Evolutionary conservation across 1,140 invertebrate species (phyloP).

Genomic region (Galleria mellonella): DNA sequence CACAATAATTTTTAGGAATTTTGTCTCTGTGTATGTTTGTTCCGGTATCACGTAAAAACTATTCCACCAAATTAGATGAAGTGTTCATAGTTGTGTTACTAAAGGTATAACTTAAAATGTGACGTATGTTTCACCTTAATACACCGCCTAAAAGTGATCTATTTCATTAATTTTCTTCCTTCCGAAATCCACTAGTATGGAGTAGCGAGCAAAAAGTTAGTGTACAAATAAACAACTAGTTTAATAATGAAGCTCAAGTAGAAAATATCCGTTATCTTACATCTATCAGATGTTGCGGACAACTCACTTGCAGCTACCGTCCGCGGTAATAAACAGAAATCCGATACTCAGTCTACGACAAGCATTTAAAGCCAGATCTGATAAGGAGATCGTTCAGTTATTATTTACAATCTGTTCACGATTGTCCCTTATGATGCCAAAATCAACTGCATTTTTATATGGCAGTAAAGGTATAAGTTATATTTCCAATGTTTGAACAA

Average conservation of each 20-base stretch:
- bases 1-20: too few relatives aligned
- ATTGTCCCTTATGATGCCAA: constrained; percentile 32
- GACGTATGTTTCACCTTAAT: too few relatives aligned
- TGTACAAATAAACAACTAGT: constrained; percentile 10
- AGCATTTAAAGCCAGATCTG: constrained; percentile 42
- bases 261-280: constrained; percentile 22
- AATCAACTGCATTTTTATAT: constrained; percentile 24
- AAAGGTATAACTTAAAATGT: too few relatives aligned
- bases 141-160: too few relatives aligned
- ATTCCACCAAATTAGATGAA: too few relatives aligned
- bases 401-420: constrained; percentile 44
- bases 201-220: too few relatives aligned
- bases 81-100: too few relatives aligned
- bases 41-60: too few relatives aligned
- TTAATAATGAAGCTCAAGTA: constrained; percentile 19
- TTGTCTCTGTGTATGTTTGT: too few relatives aligned
- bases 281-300: constrained; percentile 41
- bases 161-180: too few relatives aligned
- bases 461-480: constrained; percentile 2
- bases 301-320: constrained; percentile 51
- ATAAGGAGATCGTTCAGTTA: constrained; percentile 45
- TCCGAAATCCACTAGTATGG: too few relatives aligned
- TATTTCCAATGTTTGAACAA: constrained; percentile 12
- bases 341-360: constrained; percentile 48
- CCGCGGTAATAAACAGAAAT: constrained; percentile 61